Percentiles rank a stretch among this genome's conserved stretches.
These are phyloP conservation scores for Coelopa pilipes DNA, from an alignment of 2,888 invertebrate genomes.

Conservation along the genomic window DNA sequence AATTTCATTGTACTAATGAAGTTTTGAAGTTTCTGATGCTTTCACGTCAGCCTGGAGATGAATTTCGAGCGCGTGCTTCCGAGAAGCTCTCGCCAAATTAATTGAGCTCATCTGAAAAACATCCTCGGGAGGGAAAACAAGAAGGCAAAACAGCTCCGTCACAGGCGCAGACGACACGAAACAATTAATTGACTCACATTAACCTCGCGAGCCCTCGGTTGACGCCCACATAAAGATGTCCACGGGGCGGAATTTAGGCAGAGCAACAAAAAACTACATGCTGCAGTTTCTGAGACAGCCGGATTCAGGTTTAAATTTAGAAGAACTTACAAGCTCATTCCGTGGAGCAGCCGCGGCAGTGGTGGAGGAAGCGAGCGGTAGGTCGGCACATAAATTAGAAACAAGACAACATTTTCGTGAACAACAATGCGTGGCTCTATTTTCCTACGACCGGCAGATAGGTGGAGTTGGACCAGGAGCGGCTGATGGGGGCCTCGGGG, in stretches of 20 bases:
- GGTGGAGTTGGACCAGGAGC: not conserved
- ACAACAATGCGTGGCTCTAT: not conserved
- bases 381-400: not conserved
- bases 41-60: no score
- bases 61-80: no score
- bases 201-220: no score
- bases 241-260: not conserved
- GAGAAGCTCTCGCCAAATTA: no score
- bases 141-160: no score
- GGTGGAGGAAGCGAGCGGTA: not conserved
- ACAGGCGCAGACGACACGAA: no score
- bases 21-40: no score
- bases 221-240: not conserved
- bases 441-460: not conserved
- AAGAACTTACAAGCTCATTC: not conserved
- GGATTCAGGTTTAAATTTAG: not conserved
- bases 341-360: not conserved
- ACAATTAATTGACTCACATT: no score
- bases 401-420: slow-evolving; percentile 13
- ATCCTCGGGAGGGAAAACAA: no score
- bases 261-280: not conserved
- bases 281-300: not conserved
- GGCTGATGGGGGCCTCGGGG: no score
- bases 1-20: no score
- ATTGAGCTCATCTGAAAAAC: no score